Conservation (phyloP, 23 tunicate species). For the Clavelina lepadiformis region DNA sequence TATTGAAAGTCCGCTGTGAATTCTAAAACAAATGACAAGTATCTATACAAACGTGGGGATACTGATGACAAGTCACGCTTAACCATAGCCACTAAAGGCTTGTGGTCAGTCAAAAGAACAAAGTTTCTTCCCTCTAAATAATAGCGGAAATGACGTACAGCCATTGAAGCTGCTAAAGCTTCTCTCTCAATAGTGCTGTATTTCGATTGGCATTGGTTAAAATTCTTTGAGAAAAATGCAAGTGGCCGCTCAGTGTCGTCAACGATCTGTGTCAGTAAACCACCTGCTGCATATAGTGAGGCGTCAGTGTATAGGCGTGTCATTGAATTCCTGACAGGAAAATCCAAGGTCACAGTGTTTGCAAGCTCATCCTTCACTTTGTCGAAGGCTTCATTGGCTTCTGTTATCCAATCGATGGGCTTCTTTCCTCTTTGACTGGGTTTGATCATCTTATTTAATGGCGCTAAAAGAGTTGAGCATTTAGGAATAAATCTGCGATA, state of each 20-base stretch:
- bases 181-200: constrained; percentile 21
- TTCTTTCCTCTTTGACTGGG: neutral
- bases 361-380: too few species aligned
- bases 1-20: too few species aligned
- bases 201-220: neutral
- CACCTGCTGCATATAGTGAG: too few species aligned
- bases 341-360: neutral
- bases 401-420: neutral
- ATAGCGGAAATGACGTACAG: constrained; percentile 1
- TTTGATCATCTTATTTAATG: neutral
- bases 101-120: constrained; percentile 17
- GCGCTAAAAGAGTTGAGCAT: neutral
- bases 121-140: neutral
- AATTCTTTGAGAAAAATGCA: constrained; percentile 14
- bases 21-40: too few species aligned
- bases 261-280: neutral
- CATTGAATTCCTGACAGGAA: neutral
- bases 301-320: too few species aligned
- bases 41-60: too few species aligned
- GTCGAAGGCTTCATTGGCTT: neutral
- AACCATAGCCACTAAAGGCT: constrained; percentile 15
- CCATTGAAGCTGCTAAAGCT: neutral
- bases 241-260: constrained; percentile 2
- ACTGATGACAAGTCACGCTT: too few species aligned
- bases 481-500: constrained; percentile 4